These are phyloP conservation scores for Sipha flava DNA, from an alignment of 1,140 invertebrate genomes.

Conservation along the genomic window DNA sequence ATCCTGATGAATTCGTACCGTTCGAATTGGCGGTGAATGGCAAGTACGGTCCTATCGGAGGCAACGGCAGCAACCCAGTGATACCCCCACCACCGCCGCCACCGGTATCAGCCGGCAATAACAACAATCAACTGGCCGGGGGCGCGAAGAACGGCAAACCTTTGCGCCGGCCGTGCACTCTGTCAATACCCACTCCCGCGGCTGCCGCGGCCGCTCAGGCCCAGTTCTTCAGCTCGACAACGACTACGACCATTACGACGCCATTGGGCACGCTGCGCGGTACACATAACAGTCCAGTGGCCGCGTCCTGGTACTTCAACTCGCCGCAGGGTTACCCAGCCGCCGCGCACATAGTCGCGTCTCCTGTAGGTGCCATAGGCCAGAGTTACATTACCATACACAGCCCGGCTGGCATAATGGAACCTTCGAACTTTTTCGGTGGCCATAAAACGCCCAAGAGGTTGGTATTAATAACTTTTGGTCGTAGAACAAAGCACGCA, in stretches of 20 bases:
- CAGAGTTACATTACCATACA: conserved; percentile 48
- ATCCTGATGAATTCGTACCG: conserved; percentile 65
- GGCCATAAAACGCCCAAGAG: conserved; percentile 21
- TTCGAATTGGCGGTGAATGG: conserved; percentile 63
- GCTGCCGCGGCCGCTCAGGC: neutral
- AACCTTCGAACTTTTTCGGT: conserved; percentile 16
- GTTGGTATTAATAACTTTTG: neutral
- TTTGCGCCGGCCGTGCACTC: neutral
- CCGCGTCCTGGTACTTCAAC: conserved; percentile 48
- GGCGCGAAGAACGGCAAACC: conserved; percentile 43
- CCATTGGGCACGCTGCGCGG: conserved; percentile 37
- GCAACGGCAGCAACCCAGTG: conserved; percentile 38
- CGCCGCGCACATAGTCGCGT: conserved; percentile 33
- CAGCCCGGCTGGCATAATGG: conserved; percentile 16
- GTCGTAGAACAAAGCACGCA: too few relatives aligned
- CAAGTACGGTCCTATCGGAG: conserved; percentile 74
- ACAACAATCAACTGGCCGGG: conserved; percentile 48
- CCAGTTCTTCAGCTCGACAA: neutral
- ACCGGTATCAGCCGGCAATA: conserved; percentile 42
- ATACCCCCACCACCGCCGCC: neutral
- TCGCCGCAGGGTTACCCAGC: conserved; percentile 42
- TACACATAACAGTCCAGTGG: conserved; percentile 44
- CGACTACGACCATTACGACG: neutral
- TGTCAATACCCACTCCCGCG: conserved; percentile 15
- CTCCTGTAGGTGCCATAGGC: conserved; percentile 36